Conservation (phyloP, 1,140 invertebrate species). For the Augochlora pura region DNA sequence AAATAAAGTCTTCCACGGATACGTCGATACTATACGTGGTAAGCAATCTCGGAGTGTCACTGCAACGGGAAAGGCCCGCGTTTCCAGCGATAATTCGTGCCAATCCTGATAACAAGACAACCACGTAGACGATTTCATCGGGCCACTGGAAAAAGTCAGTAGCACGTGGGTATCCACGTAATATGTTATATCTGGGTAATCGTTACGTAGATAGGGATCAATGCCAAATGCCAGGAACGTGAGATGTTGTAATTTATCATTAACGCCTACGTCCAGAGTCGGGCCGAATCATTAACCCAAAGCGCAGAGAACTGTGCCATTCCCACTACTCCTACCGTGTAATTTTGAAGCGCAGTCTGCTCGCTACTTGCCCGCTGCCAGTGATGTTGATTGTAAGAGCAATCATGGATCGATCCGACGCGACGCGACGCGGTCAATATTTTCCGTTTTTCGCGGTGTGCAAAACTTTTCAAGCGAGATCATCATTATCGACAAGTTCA, state of each 20-base stretch:
- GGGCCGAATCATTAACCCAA: conserved; percentile 64
- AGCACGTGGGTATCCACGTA: conserved; percentile 59
- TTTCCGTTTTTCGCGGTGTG: no score
- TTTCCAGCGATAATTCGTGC: conserved; percentile 34
- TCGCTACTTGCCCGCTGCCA: conserved; percentile 10
- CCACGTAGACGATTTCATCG: conserved; percentile 44
- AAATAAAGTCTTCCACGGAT: no score
- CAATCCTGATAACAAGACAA: conserved; percentile 55
- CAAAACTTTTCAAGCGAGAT: no score
- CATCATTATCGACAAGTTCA: background rate
- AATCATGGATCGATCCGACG: background rate
- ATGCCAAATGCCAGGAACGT: conserved; percentile 67
- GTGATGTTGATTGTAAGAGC: background rate
- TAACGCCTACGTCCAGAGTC: conserved; percentile 63
- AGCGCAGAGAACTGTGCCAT: conserved; percentile 62
- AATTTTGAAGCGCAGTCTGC: conserved; percentile 58
- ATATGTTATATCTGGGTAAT: conserved; percentile 67
- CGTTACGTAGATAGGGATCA: conserved; percentile 74
- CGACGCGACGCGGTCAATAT: no score
- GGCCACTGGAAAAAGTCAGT: conserved; percentile 1
- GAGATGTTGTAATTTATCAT: conserved; percentile 69
- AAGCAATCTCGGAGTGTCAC: conserved; percentile 12
- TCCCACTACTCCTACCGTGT: conserved; percentile 48
- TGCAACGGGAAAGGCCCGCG: conserved; percentile 24
- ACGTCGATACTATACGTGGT: no score